Evolutionary conservation across 2,113 vertebrate species (phyloP).

Genomic region (Panurus biarmicus): DNA sequence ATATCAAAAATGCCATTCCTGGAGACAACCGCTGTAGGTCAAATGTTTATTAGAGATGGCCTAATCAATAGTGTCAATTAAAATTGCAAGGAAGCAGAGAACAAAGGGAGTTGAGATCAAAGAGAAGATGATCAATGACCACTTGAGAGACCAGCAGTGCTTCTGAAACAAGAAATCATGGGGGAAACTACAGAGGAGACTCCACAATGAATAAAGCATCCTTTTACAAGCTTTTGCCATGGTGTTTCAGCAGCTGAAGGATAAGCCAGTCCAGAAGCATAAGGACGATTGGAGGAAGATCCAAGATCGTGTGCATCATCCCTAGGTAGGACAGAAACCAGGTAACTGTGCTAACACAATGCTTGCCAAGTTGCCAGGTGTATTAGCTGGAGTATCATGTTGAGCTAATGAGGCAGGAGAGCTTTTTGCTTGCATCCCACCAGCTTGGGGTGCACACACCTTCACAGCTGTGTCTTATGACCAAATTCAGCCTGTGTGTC

Average conservation of each 20-base stretch:
- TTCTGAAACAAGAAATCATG: neutral
- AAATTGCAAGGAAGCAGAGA: neutral
- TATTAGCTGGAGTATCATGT: neutral
- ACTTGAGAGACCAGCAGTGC: neutral
- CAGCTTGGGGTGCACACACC: rapidly evolving
- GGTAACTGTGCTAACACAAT: neutral
- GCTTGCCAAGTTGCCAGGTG: neutral
- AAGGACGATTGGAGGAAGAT: neutral
- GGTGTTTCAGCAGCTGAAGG: neutral
- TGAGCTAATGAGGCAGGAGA: neutral
- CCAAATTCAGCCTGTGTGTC: neutral
- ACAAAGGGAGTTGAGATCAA: neutral
- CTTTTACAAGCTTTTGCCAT: neutral
- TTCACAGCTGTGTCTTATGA: neutral
- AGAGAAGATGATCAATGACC: neutral
- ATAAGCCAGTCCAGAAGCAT: neutral
- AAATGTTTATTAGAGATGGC: neutral
- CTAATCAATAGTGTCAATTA: neutral
- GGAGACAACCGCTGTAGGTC: neutral
- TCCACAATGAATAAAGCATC: neutral
- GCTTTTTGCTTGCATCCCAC: neutral
- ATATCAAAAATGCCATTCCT: neutral
- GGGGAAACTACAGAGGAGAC: neutral
- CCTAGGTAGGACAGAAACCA: neutral
- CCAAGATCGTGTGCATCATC: neutral